Percentiles rank a stretch among this genome's conserved stretches.
Conservation (phyloP, 2,888 invertebrate species). For the Altica lythri region DNA sequence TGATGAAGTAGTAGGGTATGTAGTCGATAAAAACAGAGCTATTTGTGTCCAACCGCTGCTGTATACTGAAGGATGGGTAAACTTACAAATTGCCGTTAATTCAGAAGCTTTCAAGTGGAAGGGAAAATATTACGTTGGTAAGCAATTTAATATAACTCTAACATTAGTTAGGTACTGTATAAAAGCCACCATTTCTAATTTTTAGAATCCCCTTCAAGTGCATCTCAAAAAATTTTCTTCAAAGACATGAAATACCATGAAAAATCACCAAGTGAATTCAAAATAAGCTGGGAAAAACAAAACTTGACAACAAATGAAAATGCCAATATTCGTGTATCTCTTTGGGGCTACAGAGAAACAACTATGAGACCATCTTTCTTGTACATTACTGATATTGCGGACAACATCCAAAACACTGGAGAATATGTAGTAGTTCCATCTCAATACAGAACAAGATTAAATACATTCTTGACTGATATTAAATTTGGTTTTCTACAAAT, state of each 20-base stretch:
- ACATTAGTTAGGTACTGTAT: too few species aligned
- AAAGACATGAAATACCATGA: slow-evolving; percentile 73
- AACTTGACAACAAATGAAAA: slow-evolving; percentile 83
- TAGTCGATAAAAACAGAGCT: slow-evolving; percentile 80
- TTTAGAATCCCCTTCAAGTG: slow-evolving; percentile 85
- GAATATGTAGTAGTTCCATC: slow-evolving; percentile 74
- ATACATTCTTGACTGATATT: slow-evolving; percentile 72
- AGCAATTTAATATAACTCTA: slow-evolving; percentile 47
- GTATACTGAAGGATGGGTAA: slow-evolving; percentile 85
- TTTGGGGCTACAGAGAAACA: slow-evolving; percentile 89
- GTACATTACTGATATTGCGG: slow-evolving; percentile 77
- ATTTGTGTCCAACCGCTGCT: slow-evolving; percentile 88
- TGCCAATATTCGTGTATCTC: slow-evolving; percentile 76
- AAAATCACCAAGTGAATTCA: slow-evolving; percentile 73
- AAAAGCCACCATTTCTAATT: not conserved
- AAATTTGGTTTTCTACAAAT: slow-evolving; percentile 88
- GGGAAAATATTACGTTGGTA: slow-evolving; percentile 89
- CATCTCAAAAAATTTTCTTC: slow-evolving; percentile 85
- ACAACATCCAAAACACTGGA: slow-evolving; percentile 60
- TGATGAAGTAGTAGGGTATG: slow-evolving; percentile 76
- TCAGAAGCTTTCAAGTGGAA: slow-evolving; percentile 86
- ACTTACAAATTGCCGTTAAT: slow-evolving; percentile 83
- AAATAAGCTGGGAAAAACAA: slow-evolving; percentile 81
- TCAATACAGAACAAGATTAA: slow-evolving; percentile 71
- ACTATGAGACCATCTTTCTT: slow-evolving; percentile 81